phyloP scores from a whole-genome alignment of 1,140 invertebrate species.

The Eciton burchellii region DNA sequence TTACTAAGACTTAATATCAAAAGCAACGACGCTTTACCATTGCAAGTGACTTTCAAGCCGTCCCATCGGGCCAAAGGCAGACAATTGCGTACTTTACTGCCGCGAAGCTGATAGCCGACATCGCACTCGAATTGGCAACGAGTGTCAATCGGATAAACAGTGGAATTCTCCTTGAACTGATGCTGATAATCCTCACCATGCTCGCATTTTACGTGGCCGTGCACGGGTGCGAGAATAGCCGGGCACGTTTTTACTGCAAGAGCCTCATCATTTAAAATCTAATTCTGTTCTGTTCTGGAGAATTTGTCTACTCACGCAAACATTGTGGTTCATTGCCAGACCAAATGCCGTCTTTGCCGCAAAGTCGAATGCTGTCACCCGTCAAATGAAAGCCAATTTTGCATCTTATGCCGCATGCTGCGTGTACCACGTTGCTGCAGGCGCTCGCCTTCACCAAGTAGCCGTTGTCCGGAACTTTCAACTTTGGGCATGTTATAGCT shows the following conservation, averaged over 20 bases:
- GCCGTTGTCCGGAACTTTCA: slow-evolving; percentile 88
- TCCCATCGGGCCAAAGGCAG: slow-evolving; percentile 90
- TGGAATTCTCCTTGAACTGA: slow-evolving; percentile 54
- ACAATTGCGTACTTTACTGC: slow-evolving; percentile 89
- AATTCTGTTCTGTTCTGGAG: not conserved
- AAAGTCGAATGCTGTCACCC: slow-evolving; percentile 89
- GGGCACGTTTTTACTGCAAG: slow-evolving; percentile 88
- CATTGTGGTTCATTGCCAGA: slow-evolving; percentile 88
- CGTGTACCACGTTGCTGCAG: slow-evolving; percentile 89
- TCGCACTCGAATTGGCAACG: slow-evolving; percentile 89
- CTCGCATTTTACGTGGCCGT: slow-evolving; percentile 88
- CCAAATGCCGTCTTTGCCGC: slow-evolving; percentile 89
- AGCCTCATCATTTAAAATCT: not conserved
- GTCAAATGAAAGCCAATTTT: slow-evolving; percentile 88
- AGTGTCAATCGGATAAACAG: slow-evolving; percentile 87
- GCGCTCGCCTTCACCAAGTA: slow-evolving; percentile 88
- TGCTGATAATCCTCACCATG: slow-evolving; percentile 82
- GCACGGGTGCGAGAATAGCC: slow-evolving; percentile 84
- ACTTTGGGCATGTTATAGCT: slow-evolving; percentile 88
- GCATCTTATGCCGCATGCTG: slow-evolving; percentile 90
- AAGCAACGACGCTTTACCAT: slow-evolving; percentile 84
- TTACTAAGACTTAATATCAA: too few species aligned
- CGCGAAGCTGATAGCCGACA: slow-evolving; percentile 88
- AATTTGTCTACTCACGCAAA: slow-evolving; percentile 84
- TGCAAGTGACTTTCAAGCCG: slow-evolving; percentile 88